Conservation (phyloP, 2,113 vertebrate species). For the Columba janthina region DNA sequence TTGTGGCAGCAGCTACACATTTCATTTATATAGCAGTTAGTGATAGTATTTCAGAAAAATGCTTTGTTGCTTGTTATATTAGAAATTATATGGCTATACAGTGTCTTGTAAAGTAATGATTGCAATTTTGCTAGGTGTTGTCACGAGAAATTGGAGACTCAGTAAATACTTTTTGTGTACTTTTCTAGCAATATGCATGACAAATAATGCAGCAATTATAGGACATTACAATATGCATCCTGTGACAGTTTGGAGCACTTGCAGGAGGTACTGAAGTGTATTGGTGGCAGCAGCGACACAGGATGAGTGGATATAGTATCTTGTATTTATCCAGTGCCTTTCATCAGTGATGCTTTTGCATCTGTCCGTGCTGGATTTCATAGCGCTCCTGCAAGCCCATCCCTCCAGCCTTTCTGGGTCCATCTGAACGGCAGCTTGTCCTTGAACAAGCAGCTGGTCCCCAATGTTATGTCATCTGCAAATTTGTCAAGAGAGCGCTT, state of each 20-base stretch:
- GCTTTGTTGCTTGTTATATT: not conserved
- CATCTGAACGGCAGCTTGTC: not conserved
- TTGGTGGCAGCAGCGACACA: not conserved
- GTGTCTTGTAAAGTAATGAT: not conserved
- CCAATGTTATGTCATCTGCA: not conserved
- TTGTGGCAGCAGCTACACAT: not conserved
- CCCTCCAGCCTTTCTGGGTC: not conserved
- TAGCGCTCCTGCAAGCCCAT: not conserved
- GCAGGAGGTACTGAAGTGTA: not conserved
- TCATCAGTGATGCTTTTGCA: not conserved
- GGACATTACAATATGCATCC: not conserved
- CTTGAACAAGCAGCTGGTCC: not conserved
- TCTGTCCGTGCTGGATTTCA: not conserved
- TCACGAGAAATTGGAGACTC: not conserved
- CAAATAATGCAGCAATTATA: slow-evolving; percentile 1
- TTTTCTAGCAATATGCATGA: not conserved
- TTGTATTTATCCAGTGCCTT: not conserved
- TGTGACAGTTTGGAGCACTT: not conserved
- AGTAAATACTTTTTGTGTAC: not conserved
- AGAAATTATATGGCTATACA: not conserved
- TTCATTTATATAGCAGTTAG: not conserved
- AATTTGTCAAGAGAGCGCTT: not conserved
- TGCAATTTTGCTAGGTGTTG: slow-evolving; percentile 19
- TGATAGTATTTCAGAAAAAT: not conserved
- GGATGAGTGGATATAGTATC: not conserved